Conservation (phyloP, 2,888 invertebrate species). For the Amitus sp. region DNA sequence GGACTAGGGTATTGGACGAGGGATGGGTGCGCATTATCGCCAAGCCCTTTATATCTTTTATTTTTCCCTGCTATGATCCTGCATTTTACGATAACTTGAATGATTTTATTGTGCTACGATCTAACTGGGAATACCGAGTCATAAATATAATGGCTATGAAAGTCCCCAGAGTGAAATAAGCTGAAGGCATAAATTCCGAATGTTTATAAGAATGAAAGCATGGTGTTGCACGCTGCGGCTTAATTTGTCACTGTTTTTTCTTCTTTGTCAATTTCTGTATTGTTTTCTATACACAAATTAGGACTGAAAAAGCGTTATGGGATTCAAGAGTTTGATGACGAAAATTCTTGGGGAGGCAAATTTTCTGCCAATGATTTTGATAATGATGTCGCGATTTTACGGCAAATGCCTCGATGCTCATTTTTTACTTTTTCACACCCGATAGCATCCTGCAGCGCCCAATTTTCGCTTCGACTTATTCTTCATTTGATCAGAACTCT, state of each 20-base stretch:
- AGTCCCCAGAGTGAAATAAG: slow-evolving; percentile 10
- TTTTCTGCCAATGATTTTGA: background rate
- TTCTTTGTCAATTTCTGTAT: too few species aligned
- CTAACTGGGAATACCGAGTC: slow-evolving; percentile 10
- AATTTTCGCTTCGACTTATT: too few species aligned
- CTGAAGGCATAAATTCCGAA: background rate
- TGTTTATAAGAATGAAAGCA: background rate
- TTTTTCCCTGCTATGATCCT: slow-evolving; percentile 4
- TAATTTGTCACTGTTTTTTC: too few species aligned
- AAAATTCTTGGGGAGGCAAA: background rate
- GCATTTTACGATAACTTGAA: slow-evolving; percentile 21
- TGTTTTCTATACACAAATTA: too few species aligned
- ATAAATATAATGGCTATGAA: slow-evolving; percentile 17
- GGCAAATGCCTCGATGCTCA: background rate
- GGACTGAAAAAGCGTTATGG: background rate
- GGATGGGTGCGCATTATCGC: slow-evolving; percentile 5
- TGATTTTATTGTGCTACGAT: slow-evolving; percentile 18
- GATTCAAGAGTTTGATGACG: background rate
- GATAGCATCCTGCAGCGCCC: too few species aligned
- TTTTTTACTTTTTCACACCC: too few species aligned
- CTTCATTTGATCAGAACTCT: too few species aligned
- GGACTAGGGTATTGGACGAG: too few species aligned
- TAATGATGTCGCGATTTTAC: background rate
- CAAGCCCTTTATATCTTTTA: slow-evolving; percentile 5
- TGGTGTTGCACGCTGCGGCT: too few species aligned